Base-by-base conservation (phyloP, 1,140 invertebrate genomes). In the Drosophila paulistorum region DNA sequence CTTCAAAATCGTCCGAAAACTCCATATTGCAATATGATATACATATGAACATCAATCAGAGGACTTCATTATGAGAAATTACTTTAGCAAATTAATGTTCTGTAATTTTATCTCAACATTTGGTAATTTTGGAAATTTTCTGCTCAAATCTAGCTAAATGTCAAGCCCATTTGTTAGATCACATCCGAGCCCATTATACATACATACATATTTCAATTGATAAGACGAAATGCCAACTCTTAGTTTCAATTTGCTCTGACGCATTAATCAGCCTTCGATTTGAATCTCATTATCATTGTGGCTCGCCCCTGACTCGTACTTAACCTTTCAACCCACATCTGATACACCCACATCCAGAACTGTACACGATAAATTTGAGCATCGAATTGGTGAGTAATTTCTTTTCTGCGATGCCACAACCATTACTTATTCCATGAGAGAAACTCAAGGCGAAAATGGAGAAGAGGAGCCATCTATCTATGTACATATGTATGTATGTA, bases 181-280 rank as follows among this genome's bases (percentile, higher is more conserved):
- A 58, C 33, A 37, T 58, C 55, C 14, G n/a, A 58, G 35, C 2
- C 20, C 13, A 51, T 58, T 61, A 37, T 61, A 23, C 20, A 23
- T 23, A 23, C 20, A 23, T 23, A 23, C 20, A 4, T 26, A 26
- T 26, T 4, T 26, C 30, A 39, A 23, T 30, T 20, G n/a, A 59
- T 33, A 59, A 33, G 35, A 33, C 37, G 9, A 23, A 51, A 51
- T 65, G 42, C 55, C 55, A 59, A 51, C 30, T 68, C 45, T 75
- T 65, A 75, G 67, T 78, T 78, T 78, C 76, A 76, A 72, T 79
- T 79, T 79, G 65, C 71, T 51, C 54, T 42, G 61, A 65, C 68
- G 73, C 76, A 79, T 79, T 79, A 79, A 79, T 79, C 76, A 79
- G 76, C 61, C 71, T 72, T 66, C 76, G 76, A 79, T 79, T 79